Base-by-base conservation (phyloP, 35 echinoderm and acorn worm genomes). In the Patiria miniata region DNA sequence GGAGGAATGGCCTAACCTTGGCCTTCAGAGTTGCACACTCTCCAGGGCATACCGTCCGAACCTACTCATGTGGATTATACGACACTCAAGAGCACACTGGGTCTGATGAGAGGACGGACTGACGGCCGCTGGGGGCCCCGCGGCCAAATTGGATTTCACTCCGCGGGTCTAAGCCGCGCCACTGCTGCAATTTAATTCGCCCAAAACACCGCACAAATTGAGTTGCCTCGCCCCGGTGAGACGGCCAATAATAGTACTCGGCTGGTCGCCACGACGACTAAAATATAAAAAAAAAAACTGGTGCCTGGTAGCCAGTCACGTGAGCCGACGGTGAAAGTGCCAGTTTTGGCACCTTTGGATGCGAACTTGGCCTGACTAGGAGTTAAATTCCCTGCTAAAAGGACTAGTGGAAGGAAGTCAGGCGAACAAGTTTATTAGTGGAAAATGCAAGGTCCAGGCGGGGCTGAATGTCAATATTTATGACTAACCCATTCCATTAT, bases 61-160 rank as follows among this genome's bases (percentile, higher is more conserved):
- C 21, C 42, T 34, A 73, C 65, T 73, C 65, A 73, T 14, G 34
- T 14, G 29, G 65, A 73, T 73, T 73, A 73, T 73, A 30, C 26
- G 29, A 30, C 26, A 73, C 34, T 26, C 65, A 32, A 73, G 34
- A 23, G 19, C 57, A 60, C n/a, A 47, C 4, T 47, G 42, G 42
- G 42, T 12, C 42, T n/a, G n/a, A 47, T 12, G 12, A 47, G 42
- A 12, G 42, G 12, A 47, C 42, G 42, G 42, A 47, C 4, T 4
- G 42, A 47, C 12, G 42, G 12, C 42, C 4, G 42, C 12, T 12
- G 4, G 42, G 42, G 4, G 12, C 29, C 26, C 65, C 21, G 34
- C 65, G 29, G 34, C 65, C 65, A 73, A 73, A 73, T 73, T 73
- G 65, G 65, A 73, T 73, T 73, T 73, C 65, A 26, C 65, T 73